Conservation (phyloP, 2,113 vertebrate genomes). For the Trematomus loennbergii region DNA sequence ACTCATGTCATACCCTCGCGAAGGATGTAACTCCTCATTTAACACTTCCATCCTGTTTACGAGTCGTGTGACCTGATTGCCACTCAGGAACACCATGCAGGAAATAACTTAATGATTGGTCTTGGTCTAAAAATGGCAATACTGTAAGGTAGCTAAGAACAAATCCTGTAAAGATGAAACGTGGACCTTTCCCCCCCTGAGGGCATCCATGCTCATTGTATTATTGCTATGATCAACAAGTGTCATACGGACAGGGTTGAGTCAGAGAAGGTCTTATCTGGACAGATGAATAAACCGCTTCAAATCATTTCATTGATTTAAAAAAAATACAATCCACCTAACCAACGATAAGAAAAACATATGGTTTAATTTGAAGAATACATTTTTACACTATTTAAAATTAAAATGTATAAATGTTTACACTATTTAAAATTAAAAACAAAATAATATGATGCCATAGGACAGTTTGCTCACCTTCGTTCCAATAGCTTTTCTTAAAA, state of each 20-base stretch:
- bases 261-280: too few species aligned
- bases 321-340: too few species aligned
- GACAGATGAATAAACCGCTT: not conserved
- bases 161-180: slow-evolving; percentile 46
- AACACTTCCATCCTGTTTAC: slow-evolving; percentile 87
- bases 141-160: slow-evolving; percentile 64
- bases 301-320: not conserved
- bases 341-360: too few species aligned
- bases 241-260: not conserved
- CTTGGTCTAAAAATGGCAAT: slow-evolving; percentile 64
- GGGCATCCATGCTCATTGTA: not conserved
- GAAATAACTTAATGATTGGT: slow-evolving; percentile 82
- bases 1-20: slow-evolving; percentile 69
- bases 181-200: slow-evolving; percentile 16
- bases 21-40: slow-evolving; percentile 86
- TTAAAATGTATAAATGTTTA: too few species aligned
- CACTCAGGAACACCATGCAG: slow-evolving; percentile 81
- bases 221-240: slow-evolving; percentile 13
- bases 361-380: too few species aligned
- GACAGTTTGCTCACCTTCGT: too few species aligned
- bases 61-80: slow-evolving; percentile 78
- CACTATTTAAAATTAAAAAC: too few species aligned
- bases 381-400: too few species aligned
- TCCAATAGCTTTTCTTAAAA: too few species aligned
- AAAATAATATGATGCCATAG: too few species aligned